A percentile compares a stretch with the other conserved stretches of the same genome.
phyloP scores from a whole-genome alignment of 2,113 vertebrate species.

The Pygoscelis antarcticus region DNA sequence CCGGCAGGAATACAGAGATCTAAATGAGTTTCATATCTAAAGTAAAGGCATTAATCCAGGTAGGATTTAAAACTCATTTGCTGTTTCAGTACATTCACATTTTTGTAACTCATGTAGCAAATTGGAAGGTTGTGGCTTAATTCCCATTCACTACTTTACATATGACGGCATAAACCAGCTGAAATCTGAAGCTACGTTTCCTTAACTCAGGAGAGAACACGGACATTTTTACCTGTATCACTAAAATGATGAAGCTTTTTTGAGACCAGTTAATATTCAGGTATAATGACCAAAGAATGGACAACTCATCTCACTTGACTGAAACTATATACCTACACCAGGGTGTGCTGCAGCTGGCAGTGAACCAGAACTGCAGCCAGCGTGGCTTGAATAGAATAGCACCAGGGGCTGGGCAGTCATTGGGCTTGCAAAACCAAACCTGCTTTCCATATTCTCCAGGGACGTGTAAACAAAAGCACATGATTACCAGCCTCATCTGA shows the following conservation, averaged over 20 bases:
- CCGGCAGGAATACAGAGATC: background rate
- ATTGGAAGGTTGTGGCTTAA: background rate
- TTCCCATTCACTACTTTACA: background rate
- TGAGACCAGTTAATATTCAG: background rate
- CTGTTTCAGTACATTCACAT: background rate
- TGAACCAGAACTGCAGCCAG: background rate
- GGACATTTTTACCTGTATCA: background rate
- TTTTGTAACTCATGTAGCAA: background rate
- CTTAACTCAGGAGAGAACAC: background rate
- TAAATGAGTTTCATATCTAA: background rate
- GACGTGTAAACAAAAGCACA: conserved; percentile 35
- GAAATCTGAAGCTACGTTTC: background rate
- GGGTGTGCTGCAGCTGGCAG: background rate
- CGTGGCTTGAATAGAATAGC: background rate
- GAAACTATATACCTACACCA: background rate
- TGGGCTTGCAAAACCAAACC: background rate
- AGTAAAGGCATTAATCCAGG: background rate
- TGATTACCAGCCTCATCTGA: conserved; percentile 22
- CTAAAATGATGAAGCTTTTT: background rate
- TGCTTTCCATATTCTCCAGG: conserved; percentile 3
- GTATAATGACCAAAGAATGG: background rate
- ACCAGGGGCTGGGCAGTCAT: background rate
- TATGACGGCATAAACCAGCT: background rate
- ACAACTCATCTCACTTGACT: background rate
- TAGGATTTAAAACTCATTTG: background rate